Evolutionary conservation across 1,140 invertebrate genomes (phyloP), one percentile per base, ranked within the genome.

Genomic region (Lordiphosa stackelbergi): DNA sequence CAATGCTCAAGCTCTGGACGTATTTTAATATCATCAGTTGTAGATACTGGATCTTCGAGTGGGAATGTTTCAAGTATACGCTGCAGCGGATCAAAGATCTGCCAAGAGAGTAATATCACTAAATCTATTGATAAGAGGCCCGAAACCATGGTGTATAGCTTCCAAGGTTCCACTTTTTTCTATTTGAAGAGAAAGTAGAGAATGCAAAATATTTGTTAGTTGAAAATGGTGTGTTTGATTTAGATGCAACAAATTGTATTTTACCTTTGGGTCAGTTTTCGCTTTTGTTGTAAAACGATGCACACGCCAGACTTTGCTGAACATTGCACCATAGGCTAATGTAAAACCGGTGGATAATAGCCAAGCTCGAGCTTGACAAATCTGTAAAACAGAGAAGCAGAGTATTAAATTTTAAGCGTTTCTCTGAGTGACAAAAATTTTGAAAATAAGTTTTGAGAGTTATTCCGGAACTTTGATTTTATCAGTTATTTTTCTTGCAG

Each of bases 301-400:
- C 22, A 99, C 98, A 51, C 97, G 91, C 98, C 98, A 99, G 12
- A 99, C 97, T 92, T 99, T 99, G 45, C 97, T 97, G 88, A 99
- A 99, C 96, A 99, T 98, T 1, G 98, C 96, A 37, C 98, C 98
- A 87, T 98, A 99, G 12, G 96, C 96, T 52, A 99, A 90, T 2
- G 97, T 98, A 90, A 99, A 99, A 45, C 98, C 98, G 45, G 95
- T 92, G 1, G 95, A 95, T 11, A 99, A 89, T 46, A 98, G 89
- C 96, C 97, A 99, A 10, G 96, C 94, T 81, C 97, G 90, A 0
- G 95, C 92, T 78, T 97, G 94, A 85, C 95, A 97, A 41, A 96
- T 90, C 22, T 89, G 11, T 12, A 22, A 31, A 16, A 7, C 4
- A 1, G 2, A 19, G 1, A 1, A 31, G 8, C 9, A 22, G 12